Conservation (phyloP, 2,113 vertebrate species). For the Ptyas mucosa region DNA sequence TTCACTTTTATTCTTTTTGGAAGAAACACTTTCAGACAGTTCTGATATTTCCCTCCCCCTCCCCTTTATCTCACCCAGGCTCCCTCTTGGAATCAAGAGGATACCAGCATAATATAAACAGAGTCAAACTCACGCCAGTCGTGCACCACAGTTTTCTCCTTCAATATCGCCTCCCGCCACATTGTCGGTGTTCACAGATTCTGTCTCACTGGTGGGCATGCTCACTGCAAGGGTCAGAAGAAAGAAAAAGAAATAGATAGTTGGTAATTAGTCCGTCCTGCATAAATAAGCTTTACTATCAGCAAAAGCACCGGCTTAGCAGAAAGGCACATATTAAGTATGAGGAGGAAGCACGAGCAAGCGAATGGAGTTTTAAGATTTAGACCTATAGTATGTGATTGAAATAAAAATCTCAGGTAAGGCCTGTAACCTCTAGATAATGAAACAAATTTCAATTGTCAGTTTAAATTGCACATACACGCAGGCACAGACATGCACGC, state of each 20-base stretch:
- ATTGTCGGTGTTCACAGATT: conserved; percentile 98
- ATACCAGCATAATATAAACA: neutral
- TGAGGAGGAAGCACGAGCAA: neutral
- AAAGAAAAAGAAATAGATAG: conserved; percentile 38
- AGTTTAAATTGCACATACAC: neutral
- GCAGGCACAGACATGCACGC: neutral
- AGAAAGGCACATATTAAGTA: neutral
- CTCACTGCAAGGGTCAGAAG: conserved; percentile 81
- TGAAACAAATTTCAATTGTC: neutral
- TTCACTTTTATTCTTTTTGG: neutral
- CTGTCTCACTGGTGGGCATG: conserved; percentile 96
- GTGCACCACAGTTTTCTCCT: conserved; percentile 91
- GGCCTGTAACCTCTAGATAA: neutral
- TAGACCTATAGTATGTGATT: neutral
- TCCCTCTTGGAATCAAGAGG: conserved; percentile 66
- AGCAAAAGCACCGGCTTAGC: neutral
- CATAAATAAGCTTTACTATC: fast-evolving
- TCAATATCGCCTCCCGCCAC: conserved; percentile 90
- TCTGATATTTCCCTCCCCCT: neutral
- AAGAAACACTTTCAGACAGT: neutral
- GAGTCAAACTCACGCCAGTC: conserved; percentile 89
- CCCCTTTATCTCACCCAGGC: neutral
- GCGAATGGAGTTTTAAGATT: neutral
- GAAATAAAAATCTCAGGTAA: neutral
- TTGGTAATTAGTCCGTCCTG: conserved; percentile 30